phyloP scores from a whole-genome alignment of 2,888 invertebrate species.

The Galeopsomyia nigrocyanea region DNA sequence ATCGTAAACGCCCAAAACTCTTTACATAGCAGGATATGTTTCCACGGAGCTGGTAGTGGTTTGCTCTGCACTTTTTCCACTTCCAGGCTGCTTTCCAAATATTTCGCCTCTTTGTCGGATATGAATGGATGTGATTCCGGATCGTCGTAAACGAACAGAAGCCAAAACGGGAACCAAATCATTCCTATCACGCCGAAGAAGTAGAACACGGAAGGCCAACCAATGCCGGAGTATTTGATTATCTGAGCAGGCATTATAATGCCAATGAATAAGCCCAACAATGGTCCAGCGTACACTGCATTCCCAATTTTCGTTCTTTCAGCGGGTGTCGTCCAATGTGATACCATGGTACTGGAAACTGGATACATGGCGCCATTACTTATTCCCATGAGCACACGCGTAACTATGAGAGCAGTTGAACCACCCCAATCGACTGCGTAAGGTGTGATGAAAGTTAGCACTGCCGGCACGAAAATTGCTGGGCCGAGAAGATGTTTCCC shows the following conservation, averaged over 20 bases:
- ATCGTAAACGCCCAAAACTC: slow-evolving; percentile 79
- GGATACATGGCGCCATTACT: slow-evolving; percentile 86
- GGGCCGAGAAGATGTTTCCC: slow-evolving; percentile 86
- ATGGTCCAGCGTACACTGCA: not conserved
- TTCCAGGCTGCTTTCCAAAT: slow-evolving; percentile 29
- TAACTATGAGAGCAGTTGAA: slow-evolving; percentile 76
- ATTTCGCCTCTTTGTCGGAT: slow-evolving; percentile 48
- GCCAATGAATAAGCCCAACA: slow-evolving; percentile 68
- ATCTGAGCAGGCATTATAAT: slow-evolving; percentile 76
- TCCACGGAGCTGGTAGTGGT: slow-evolving; percentile 35
- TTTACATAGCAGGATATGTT: slow-evolving; percentile 68
- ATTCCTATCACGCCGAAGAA: slow-evolving; percentile 79
- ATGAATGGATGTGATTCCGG: slow-evolving; percentile 54
- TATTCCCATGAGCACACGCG: slow-evolving; percentile 82
- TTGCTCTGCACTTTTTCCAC: slow-evolving; percentile 25
- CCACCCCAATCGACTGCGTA: slow-evolving; percentile 76
- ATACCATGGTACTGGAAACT: slow-evolving; percentile 82
- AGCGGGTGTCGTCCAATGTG: slow-evolving; percentile 75
- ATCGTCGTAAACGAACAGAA: slow-evolving; percentile 56
- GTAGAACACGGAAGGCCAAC: slow-evolving; percentile 83
- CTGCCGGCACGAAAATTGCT: slow-evolving; percentile 82
- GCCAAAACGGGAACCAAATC: slow-evolving; percentile 78
- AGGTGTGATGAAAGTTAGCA: slow-evolving; percentile 84
- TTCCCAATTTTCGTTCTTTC: slow-evolving; percentile 72
- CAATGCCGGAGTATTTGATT: slow-evolving; percentile 72